Percentiles rank a stretch among this genome's conserved stretches.
phyloP scores from a whole-genome alignment of 2,797 vertebrate species.

The Ceryle rudis region DNA sequence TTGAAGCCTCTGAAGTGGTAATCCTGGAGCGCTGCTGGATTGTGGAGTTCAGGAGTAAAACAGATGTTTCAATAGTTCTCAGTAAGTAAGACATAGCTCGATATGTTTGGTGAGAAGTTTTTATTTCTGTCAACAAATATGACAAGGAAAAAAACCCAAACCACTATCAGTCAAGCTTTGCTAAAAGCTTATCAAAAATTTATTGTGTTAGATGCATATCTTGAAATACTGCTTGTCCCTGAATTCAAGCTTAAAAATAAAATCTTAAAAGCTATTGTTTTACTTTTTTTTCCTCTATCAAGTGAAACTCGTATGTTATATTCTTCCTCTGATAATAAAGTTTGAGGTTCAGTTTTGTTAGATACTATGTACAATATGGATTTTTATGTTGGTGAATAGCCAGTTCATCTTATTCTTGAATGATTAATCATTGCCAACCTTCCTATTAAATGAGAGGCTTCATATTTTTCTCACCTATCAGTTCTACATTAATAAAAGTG shows the following conservation, averaged over 20 bases:
- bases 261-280: background rate
- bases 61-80: conserved; percentile 60
- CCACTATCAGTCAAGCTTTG: background rate
- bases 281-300: background rate
- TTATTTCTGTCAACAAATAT: background rate
- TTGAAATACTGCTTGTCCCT: background rate
- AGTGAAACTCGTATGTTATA: background rate
- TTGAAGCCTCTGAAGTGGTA: conserved; percentile 56
- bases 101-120: background rate
- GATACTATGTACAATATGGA: background rate
- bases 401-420: background rate
- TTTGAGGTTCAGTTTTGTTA: background rate
- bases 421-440: background rate
- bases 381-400: background rate
- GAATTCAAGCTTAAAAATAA: background rate
- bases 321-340: background rate
- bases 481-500: background rate
- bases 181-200: background rate
- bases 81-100: conserved; percentile 17
- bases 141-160: accelerated
- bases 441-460: background rate
- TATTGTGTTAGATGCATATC: background rate
- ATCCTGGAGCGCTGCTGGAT: conserved; percentile 53
- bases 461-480: background rate
- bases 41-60: conserved; percentile 52